Conservation (phyloP, 2,113 vertebrate species). For the Aptenodytes patagonicus region DNA sequence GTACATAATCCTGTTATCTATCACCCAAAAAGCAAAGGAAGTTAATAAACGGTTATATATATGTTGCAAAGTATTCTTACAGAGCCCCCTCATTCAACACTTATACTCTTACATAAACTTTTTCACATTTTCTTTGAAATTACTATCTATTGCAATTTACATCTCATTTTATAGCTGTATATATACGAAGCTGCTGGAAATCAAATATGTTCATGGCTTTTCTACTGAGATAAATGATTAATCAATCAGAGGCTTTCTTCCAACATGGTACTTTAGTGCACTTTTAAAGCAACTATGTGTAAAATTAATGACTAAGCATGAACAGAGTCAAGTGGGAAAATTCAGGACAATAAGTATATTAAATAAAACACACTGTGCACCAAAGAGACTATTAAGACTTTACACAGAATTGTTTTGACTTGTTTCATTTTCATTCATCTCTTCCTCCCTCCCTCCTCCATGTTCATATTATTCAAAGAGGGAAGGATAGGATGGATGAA, state of each 20-base stretch:
- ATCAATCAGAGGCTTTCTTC: slow-evolving; percentile 47
- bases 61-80: background rate
- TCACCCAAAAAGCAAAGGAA: slow-evolving; percentile 24
- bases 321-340: slow-evolving; percentile 14
- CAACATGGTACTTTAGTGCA: background rate
- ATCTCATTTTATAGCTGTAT: slow-evolving; percentile 9
- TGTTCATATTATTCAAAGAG: background rate
- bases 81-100: background rate
- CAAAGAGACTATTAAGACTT: background rate
- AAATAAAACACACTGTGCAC: background rate
- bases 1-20: slow-evolving; percentile 12
- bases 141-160: background rate
- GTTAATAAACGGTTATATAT: background rate
- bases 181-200: background rate
- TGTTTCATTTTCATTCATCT: background rate
- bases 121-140: background rate
- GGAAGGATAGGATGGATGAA: background rate
- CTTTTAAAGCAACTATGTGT: slow-evolving; percentile 21
- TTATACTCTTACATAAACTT: background rate
- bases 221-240: slow-evolving; percentile 51
- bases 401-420: background rate
- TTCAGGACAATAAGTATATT: background rate
- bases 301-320: slow-evolving; percentile 41
- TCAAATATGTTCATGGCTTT: slow-evolving; percentile 14
- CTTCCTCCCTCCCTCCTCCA: background rate